Evolutionary conservation across 2,797 vertebrate genomes (phyloP), one percentile per base, ranked within the genome.

Genomic region (Galagoides demidoff): DNA sequence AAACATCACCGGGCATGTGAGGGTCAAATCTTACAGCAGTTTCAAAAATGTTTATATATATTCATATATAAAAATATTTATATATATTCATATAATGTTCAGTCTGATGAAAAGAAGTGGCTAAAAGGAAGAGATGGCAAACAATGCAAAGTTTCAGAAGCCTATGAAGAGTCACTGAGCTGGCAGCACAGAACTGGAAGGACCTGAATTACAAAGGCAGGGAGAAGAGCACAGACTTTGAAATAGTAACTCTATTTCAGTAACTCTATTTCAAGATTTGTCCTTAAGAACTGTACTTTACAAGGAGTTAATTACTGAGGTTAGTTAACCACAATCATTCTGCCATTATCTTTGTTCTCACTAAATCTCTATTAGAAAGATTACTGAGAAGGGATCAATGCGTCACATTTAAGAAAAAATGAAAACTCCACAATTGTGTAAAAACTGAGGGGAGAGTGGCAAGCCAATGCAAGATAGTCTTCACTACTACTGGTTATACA

Each of bases 191-290:
- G 57, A 85, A 92, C 45, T 37, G 34, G 74, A 63, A 82, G 59
- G 34, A 52, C 87, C 27, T 52, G 37, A 61, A 82, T 37, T 61
- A 64, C 8, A 86, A 86, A 95, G 59, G 61, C 19, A 0, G 31
- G 34, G 64, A 70, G 39, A 77, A 90, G 77, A 95, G 83, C 66
- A 66, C 31, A 52, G 71, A 61, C 87, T 95, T 95, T 25, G 92
- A 96, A 95, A 97, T 79, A 86, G 87, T 68, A 31, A 20, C 39
- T 96, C 96, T 94, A 94, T 95, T 93, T 96, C 85, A 52, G 87
- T 68, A 31, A 20, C 39, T 96, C 96, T 94, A 94, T 95, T 93
- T 96, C 85, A 52, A 92, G 96, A 88, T 83, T 25, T 90, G 85
- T 94, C 94, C 93, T 85, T 59, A 90, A 95, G 95, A 94, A 82